Conservation (phyloP, 2,797 vertebrate species). For the Cyclopterus lumpus region DNA sequence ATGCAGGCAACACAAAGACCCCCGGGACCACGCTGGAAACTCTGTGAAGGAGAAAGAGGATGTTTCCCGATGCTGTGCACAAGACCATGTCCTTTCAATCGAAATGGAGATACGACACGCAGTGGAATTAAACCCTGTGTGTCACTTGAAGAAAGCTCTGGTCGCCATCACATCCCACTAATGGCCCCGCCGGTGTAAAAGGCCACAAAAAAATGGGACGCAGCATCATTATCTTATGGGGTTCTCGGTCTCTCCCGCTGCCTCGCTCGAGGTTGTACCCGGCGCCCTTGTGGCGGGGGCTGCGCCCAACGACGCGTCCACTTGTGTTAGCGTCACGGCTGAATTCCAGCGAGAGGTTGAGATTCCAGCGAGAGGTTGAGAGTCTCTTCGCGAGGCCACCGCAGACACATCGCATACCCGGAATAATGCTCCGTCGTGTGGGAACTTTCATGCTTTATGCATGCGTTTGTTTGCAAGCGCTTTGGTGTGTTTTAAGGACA, state of each 20-base stretch:
- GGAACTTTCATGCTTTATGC: slow-evolving; percentile 39
- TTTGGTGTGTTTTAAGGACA: slow-evolving; percentile 22
- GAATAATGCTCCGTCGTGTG: slow-evolving; percentile 31
- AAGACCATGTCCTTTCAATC: slow-evolving; percentile 24
- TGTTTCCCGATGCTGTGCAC: slow-evolving; percentile 13
- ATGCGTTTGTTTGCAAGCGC: slow-evolving; percentile 18
- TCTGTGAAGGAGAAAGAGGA: slow-evolving; percentile 57
- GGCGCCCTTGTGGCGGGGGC: no score
- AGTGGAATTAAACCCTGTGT: slow-evolving; percentile 53
- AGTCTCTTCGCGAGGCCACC: slow-evolving; percentile 14
- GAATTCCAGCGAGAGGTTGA: slow-evolving; percentile 15
- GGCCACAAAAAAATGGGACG: slow-evolving; percentile 30
- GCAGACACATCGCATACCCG: neutral
- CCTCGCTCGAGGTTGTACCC: slow-evolving; percentile 53
- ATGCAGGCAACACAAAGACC: slow-evolving; percentile 39
- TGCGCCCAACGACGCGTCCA: no score
- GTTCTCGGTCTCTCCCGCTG: slow-evolving; percentile 27
- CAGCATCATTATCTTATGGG: slow-evolving; percentile 59
- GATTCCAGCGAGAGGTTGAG: slow-evolving; percentile 19
- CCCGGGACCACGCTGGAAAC: slow-evolving; percentile 41
- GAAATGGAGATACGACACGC: slow-evolving; percentile 34
- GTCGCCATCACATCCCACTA: slow-evolving; percentile 61
- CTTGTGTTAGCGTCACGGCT: slow-evolving; percentile 49
- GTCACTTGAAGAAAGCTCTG: slow-evolving; percentile 51
- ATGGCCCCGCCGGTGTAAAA: slow-evolving; percentile 59